Conservation (phyloP, 2,113 vertebrate genomes). For the Chelonoidis abingdonii region DNA sequence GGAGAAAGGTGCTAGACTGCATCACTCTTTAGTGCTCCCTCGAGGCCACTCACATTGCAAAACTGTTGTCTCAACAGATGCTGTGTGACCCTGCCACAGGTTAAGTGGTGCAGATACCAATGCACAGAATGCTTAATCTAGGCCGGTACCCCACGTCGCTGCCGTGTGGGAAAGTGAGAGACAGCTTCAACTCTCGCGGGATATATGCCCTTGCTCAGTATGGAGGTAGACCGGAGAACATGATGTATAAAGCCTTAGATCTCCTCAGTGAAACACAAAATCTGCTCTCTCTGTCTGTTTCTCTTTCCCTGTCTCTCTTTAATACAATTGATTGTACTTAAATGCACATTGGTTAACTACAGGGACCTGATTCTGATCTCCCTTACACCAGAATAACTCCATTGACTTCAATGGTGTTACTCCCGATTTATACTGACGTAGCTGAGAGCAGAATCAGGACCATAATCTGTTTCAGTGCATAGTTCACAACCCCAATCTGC, state of each 20-base stretch:
- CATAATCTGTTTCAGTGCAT: background rate
- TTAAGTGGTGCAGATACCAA: background rate
- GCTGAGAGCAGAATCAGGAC: background rate
- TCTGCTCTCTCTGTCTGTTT: background rate
- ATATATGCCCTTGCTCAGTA: background rate
- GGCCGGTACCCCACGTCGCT: background rate
- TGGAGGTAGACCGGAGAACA: background rate
- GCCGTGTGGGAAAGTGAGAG: background rate
- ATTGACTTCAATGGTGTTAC: background rate
- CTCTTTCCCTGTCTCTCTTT: background rate
- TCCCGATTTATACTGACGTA: background rate
- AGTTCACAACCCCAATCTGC: background rate
- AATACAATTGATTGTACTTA: background rate
- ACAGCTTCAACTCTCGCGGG: background rate
- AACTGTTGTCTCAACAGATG: background rate
- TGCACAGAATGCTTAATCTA: background rate
- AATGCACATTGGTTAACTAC: fast-evolving
- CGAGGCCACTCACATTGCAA: background rate
- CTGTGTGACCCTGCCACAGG: fast-evolving
- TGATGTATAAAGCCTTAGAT: background rate
- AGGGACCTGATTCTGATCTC: background rate
- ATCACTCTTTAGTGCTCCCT: fast-evolving
- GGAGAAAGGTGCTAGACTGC: background rate
- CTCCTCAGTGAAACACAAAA: background rate
- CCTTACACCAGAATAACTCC: background rate